phyloP scores from a whole-genome alignment of 2,797 vertebrate genomes.

The Enteromius anoplus region DNA sequence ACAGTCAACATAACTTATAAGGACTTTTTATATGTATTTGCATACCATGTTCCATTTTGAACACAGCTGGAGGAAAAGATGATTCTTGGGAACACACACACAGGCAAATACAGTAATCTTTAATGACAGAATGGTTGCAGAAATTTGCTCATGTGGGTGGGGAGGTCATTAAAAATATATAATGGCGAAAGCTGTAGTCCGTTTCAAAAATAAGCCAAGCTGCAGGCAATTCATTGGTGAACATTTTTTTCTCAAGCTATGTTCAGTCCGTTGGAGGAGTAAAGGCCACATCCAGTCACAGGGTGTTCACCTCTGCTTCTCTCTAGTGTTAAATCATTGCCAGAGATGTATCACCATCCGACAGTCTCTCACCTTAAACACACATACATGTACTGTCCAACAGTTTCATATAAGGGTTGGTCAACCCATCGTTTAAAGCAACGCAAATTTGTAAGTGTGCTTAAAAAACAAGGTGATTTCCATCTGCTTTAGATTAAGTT shows the following conservation, averaged over 20 bases:
- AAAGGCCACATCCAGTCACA: slow-evolving; percentile 29
- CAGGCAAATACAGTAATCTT: neutral
- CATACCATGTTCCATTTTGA: neutral
- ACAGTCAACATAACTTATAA: neutral
- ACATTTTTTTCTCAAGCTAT: neutral
- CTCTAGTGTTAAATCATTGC: slow-evolving; percentile 32
- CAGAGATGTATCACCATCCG: slow-evolving; percentile 40
- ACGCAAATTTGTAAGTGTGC: neutral
- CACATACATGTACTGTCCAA: neutral
- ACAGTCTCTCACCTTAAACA: slow-evolving; percentile 33
- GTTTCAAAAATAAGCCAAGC: neutral
- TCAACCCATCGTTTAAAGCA: neutral
- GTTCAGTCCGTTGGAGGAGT: neutral
- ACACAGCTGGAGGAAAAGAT: slow-evolving; percentile 3
- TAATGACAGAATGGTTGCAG: slow-evolving; percentile 23
- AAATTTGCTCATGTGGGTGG: neutral
- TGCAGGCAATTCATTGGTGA: neutral
- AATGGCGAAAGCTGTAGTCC: neutral
- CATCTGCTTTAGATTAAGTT: slow-evolving; percentile 17
- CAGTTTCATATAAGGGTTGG: neutral
- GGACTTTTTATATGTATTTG: neutral
- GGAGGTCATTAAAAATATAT: slow-evolving; percentile 1
- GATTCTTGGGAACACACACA: neutral
- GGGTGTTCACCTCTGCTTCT: slow-evolving; percentile 31
- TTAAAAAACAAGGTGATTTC: slow-evolving; percentile 19